phyloP scores from a whole-genome alignment of 2,888 invertebrate species.

The Gymnosoma rotundatum region DNA sequence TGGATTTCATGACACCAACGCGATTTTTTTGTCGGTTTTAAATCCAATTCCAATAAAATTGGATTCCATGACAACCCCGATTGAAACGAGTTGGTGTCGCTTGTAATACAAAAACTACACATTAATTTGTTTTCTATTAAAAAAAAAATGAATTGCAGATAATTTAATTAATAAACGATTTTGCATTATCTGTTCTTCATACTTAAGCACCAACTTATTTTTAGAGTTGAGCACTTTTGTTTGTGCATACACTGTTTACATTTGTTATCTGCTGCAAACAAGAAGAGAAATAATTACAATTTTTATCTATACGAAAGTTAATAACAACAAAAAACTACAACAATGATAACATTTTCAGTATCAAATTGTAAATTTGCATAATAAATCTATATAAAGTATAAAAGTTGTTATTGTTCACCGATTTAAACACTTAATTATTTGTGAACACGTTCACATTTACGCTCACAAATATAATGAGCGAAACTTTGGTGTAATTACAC shows the following conservation, averaged over 20 bases:
- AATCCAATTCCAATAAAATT: too few species aligned
- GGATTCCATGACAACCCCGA: too few species aligned
- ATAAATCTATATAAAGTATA: constrained; percentile 44
- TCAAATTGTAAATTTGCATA: constrained; percentile 55
- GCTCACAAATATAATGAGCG: neutral
- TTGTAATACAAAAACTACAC: too few species aligned
- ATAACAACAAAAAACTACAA: neutral
- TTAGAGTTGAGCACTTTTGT: too few species aligned
- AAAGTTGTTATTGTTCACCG: constrained; percentile 47
- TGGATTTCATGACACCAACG: too few species aligned
- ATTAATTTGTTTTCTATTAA: too few species aligned
- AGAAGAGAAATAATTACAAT: neutral
- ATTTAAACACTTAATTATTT: constrained; percentile 61
- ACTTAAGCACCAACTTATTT: too few species aligned
- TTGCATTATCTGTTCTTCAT: too few species aligned
- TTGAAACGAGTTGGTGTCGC: too few species aligned
- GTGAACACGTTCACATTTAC: constrained; percentile 37
- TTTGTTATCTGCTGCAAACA: constrained; percentile 35
- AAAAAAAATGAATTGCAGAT: too few species aligned
- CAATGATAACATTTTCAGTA: constrained; percentile 1
- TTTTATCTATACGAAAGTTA: constrained; percentile 7
- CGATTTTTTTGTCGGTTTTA: too few species aligned
- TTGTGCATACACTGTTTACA: constrained; percentile 1
- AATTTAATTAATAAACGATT: too few species aligned
- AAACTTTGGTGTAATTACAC: constrained; percentile 3